Conservation (phyloP, 2,113 vertebrate species). For the Elanoides forficatus region DNA sequence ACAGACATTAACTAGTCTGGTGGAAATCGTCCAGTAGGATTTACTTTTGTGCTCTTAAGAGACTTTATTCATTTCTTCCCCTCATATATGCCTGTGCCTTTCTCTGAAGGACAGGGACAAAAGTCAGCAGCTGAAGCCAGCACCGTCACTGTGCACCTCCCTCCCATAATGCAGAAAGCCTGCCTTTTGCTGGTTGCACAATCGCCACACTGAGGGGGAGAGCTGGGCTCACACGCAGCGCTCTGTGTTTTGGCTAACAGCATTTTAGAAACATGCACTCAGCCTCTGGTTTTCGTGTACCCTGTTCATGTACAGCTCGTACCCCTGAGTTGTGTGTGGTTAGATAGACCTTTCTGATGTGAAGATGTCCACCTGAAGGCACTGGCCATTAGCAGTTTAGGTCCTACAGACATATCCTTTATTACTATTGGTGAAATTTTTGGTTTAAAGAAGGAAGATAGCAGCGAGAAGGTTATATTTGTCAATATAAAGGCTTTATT, state of each 20-base stretch:
- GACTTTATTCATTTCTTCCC: background rate
- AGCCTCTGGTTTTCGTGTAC: background rate
- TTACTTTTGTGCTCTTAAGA: conserved; percentile 12
- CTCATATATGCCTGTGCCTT: background rate
- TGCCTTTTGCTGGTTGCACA: background rate
- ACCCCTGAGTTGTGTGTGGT: accelerated
- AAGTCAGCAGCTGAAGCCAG: background rate
- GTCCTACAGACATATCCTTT: background rate
- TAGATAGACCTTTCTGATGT: background rate
- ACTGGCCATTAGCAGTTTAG: background rate
- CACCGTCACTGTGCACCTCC: background rate
- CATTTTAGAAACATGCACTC: background rate
- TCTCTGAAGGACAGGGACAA: background rate
- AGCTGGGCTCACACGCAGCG: accelerated
- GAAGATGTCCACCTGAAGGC: background rate
- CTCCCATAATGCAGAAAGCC: accelerated
- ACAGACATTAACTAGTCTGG: background rate
- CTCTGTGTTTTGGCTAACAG: background rate
- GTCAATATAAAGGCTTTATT: background rate
- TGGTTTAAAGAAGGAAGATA: background rate
- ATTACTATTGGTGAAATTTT: background rate
- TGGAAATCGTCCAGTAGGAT: background rate
- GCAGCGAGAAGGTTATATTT: background rate
- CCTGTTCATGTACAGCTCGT: accelerated
- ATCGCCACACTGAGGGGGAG: background rate